Evolutionary conservation across 2,888 invertebrate genomes (phyloP), one percentile per base, ranked within the genome.

Genomic region (Drosophila prolongata): DNA sequence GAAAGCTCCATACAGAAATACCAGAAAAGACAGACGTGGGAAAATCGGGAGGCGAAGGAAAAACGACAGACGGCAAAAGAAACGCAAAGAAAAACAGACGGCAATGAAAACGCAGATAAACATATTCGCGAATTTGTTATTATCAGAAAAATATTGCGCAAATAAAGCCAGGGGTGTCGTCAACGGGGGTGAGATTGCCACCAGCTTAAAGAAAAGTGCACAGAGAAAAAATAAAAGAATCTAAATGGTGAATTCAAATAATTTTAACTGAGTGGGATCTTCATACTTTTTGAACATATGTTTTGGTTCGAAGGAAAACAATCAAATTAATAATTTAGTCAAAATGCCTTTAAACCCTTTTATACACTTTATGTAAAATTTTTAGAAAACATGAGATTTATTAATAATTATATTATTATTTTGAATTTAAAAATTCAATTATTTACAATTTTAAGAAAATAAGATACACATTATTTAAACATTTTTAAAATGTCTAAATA

Each of bases 101-200:
- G 64, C 87, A 88, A 80, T 87, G 76, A 81, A 89, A 88, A 89
- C 87, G 85, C 81, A 89, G 87, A 85, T 89, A 89, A 88, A 88
- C 87, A 88, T 89, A 89, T 88, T 87, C 89, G 87, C 89, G 89
- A 88, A 89, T 89, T 89, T 89, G 89, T 88, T 88, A 85, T 85
- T 89, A 89, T 89, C 87, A 89, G 84, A 84, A 89, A 85, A 89
- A 85, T 85, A 87, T 89, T 86, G 89, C 76, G 72, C 85, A 72
- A 89, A 89, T 87, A 81, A 84, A 61, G 80, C 62, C 49, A 61
- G 52, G 69, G 60, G 44, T 27, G 35, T 8, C 14, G 58, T 30
- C 58, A 16, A 16, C 34, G 38, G 46, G 37, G 42, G 6, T 34
- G 38, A 49, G 52, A 24, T 14, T 44, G 52, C 50, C 50, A 64